Percentiles rank a stretch among this genome's conserved stretches.
Conservation (phyloP, 2,797 vertebrate genomes). For the Psittacula derbiana region DNA sequence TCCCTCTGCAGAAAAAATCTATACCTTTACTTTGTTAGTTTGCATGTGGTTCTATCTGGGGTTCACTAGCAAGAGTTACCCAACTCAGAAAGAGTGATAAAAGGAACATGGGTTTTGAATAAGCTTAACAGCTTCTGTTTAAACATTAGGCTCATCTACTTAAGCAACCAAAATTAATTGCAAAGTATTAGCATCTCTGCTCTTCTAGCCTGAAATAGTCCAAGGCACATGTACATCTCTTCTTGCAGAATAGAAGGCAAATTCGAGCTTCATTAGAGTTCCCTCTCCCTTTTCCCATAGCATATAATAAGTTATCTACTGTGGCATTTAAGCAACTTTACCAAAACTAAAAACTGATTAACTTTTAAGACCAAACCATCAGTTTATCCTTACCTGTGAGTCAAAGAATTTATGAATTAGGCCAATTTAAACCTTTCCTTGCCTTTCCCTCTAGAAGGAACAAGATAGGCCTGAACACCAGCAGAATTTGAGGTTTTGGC, state of each 20-base stretch:
- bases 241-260: background rate
- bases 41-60: background rate
- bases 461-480: background rate
- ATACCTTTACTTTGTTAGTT: background rate
- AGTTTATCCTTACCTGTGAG: background rate
- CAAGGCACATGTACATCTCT: background rate
- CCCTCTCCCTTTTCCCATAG: accelerated
- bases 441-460: background rate
- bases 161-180: background rate
- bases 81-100: background rate
- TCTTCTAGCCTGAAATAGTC: background rate
- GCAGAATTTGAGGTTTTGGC: background rate
- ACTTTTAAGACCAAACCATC: background rate
- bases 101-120: background rate
- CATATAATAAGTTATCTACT: background rate
- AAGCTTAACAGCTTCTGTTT: background rate
- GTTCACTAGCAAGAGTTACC: background rate
- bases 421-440: background rate
- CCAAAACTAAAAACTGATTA: background rate
- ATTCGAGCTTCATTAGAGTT: background rate
- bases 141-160: background rate
- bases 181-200: background rate
- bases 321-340: background rate
- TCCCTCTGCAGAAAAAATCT: background rate
- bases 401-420: background rate